Base-by-base conservation (phyloP, 1,140 invertebrate species). In the Campoletis sonorensis region DNA sequence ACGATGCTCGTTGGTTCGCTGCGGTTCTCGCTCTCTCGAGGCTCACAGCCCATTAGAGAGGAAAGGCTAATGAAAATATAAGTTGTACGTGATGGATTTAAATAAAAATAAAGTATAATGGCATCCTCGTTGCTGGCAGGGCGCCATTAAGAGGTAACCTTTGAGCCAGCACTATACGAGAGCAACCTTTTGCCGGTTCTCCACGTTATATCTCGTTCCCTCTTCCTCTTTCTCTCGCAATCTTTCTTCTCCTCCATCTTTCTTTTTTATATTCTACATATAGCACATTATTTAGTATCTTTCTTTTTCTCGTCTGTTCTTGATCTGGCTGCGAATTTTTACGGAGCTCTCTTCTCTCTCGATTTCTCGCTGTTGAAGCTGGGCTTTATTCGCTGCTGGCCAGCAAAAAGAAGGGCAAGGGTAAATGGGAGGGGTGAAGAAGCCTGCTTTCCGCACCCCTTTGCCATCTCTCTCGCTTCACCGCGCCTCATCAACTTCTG, bases 21-120 rank as follows among this genome's bases (percentile, higher is more conserved):
- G 30, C 61, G 76, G 76, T 78, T 86, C 76, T 64, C 54, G 27
- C 76, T 45, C n/a, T 40, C 37, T 18, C 13, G 58, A 26, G 51
- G 18, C 51, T 54, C 16, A 54, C 51, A 54, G 51, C 51, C n/a
- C 76, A n/a, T 58, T 7, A 45, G 54, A 16, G 26, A n/a, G 8
- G 85, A 86, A 87, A 87, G 86, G 85, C 88, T 90, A 89, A 90
- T 90, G 89, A 90, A 91, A 91, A 91, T 90, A 90, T 91, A 90
- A 90, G 88, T 88, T 88, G 86, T 86, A 86, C 87, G 88, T 87
- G 88, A 91, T 90, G 88, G 88, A 90, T 90, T 89, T 86, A 86
- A 90, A 89, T 88, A 87, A 88, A 88, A 88, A 87, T 88, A 86
- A 86, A 86, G 85, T 83, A 81, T 84, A 87, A 87, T 84, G 85